A percentile compares a stretch with the other conserved stretches of the same genome.
These are phyloP conservation scores for Hexactinellida sp. DNA, from an alignment of 37 sponge, comb jelly and placozoan genomes.

Conservation along the genomic window DNA sequence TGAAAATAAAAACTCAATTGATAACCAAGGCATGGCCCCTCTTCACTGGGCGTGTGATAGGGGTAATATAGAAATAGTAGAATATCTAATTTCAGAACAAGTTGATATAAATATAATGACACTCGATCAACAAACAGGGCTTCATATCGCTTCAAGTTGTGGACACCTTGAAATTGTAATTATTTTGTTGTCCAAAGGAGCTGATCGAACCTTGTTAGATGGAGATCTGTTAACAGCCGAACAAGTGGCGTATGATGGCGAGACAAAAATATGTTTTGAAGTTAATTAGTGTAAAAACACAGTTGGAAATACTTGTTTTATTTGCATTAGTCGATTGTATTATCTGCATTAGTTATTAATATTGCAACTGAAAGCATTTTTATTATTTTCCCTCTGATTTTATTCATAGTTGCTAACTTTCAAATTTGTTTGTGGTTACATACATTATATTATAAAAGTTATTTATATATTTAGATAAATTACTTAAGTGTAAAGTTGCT, in stretches of 20 bases:
- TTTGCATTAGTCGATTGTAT: too few species aligned
- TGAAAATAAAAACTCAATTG: neutral
- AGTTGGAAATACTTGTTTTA: too few species aligned
- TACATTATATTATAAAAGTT: too few species aligned
- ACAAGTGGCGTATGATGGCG: slow-evolving; percentile 28
- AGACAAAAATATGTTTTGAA: neutral
- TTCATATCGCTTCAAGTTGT: slow-evolving; percentile 66
- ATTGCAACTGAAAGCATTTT: too few species aligned
- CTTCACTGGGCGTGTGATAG: neutral
- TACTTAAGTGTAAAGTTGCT: too few species aligned
- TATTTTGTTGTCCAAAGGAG: slow-evolving; percentile 54
- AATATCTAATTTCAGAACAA: neutral
- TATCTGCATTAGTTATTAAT: too few species aligned
- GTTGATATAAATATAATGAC: slow-evolving; percentile 43
- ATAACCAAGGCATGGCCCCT: neutral
- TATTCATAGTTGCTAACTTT: too few species aligned
- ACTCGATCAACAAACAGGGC: slow-evolving; percentile 54
- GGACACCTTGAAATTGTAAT: slow-evolving; percentile 40
- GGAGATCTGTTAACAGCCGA: slow-evolving; percentile 53
- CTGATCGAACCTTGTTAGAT: slow-evolving; percentile 36
- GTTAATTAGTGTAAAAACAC: neutral
- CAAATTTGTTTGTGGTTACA: too few species aligned
- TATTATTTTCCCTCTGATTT: too few species aligned
- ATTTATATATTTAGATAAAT: too few species aligned
- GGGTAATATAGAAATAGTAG: neutral